These are phyloP conservation scores for Menidia beryllina DNA, from an alignment of 2,113 vertebrate species.

Conservation along the genomic window DNA sequence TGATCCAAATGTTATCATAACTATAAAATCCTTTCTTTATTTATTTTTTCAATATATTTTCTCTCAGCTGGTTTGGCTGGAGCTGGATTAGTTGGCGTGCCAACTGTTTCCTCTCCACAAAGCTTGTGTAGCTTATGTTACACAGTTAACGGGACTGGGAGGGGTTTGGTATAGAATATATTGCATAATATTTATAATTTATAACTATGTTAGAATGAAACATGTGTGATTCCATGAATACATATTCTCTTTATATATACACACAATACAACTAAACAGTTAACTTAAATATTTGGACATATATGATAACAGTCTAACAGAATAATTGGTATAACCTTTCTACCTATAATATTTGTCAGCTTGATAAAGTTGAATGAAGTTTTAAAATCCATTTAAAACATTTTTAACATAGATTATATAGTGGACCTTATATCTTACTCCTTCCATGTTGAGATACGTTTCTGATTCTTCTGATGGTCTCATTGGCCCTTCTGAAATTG, in stretches of 20 bases:
- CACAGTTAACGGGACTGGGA: slow-evolving; percentile 57
- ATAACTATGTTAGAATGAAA: slow-evolving; percentile 70
- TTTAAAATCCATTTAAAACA: too few relatives aligned
- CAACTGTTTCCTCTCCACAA: slow-evolving; percentile 72
- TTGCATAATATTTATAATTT: slow-evolving; percentile 75
- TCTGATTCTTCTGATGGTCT: slow-evolving; percentile 40
- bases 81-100: slow-evolving; percentile 76
- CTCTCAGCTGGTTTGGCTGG: slow-evolving; percentile 55
- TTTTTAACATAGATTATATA: slow-evolving; percentile 24
- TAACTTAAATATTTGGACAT: too few relatives aligned
- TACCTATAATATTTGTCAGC: too few relatives aligned
- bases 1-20: slow-evolving; percentile 72
- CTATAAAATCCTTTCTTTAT: slow-evolving; percentile 74
- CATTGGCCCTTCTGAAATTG: slow-evolving; percentile 59
- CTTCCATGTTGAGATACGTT: slow-evolving; percentile 27
- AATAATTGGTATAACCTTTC: too few relatives aligned
- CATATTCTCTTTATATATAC: too few relatives aligned
- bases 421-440: slow-evolving; percentile 20
- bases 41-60: slow-evolving; percentile 28
- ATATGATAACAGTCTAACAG: too few relatives aligned
- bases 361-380: too few relatives aligned
- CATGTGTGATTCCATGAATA: slow-evolving; percentile 51
- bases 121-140: slow-evolving; percentile 76
- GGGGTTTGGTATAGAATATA: slow-evolving; percentile 36
- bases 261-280: too few relatives aligned